Evolutionary conservation across 1,140 invertebrate genomes (phyloP), one percentile per base, ranked within the genome.

Genomic region (Daktulosphaira vitifoliae): DNA sequence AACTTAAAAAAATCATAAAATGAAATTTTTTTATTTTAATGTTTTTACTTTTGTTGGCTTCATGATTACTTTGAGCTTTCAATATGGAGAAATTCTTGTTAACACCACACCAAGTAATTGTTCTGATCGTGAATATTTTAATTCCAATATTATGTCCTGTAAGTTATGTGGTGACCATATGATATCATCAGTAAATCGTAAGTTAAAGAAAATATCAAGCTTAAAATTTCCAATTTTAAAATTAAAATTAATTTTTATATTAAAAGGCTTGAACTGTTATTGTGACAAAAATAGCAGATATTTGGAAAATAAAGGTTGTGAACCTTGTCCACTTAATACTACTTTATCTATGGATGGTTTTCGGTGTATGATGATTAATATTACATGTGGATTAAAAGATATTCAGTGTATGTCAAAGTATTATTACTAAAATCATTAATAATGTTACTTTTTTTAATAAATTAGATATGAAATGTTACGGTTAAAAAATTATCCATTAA

Each of bases 331-430:
- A 46, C 20, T 25, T 11, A 48, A 48, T 15, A 48, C 23, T 2
- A 62, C 18, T 8, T 25, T 46, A 16, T 26, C 56, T 26, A 23
- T 18, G 25, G 56, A 62, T 62, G n/a, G 26, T 29, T 22, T 46
- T 18, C 56, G 44, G 18, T 62, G 56, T 62, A 6, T 62, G 13
- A 62, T 18, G 11, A 48, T 16, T 1, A 33, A 48, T 9, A 6
- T 46, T 20, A 9, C 56, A n/a, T 62, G 56, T 62, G 56, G 56
- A 62, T 46, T 26, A 48, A 62, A 62, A 46, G 26, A 62, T 15
- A 62, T 62, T n/a, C 39, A 62, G 20, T 48, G 56, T 62, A 62
- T 38, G 56, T 62, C 26, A 33, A 26, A n/a, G 22, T 56, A 11
- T 11, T 6, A 33, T 5, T 33, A 33, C 29, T 33, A 33, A n/a